Evolutionary conservation across 2,797 vertebrate genomes (phyloP).

Genomic region (Labroides dimidiatus): DNA sequence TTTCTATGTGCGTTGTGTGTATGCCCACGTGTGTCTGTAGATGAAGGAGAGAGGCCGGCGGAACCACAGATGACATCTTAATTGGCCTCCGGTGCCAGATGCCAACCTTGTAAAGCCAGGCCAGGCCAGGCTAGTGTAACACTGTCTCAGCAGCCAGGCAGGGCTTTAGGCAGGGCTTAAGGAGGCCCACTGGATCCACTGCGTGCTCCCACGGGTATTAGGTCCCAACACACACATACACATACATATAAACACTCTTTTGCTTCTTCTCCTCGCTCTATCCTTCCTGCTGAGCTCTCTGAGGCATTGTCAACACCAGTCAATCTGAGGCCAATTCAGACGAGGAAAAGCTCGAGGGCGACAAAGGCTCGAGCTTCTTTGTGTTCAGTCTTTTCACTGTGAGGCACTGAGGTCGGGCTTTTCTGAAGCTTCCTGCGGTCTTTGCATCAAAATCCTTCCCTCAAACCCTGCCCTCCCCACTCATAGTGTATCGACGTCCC

Average conservation of each 20-base stretch:
- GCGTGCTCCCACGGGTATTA: slow-evolving; percentile 79
- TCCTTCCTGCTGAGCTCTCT: slow-evolving; percentile 56
- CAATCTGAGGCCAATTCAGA: slow-evolving; percentile 66
- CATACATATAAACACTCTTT: slow-evolving; percentile 16
- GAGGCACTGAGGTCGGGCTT: slow-evolving; percentile 40
- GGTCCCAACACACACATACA: slow-evolving; percentile 45
- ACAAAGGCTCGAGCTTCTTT: slow-evolving; percentile 59
- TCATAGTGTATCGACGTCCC: slow-evolving; percentile 39
- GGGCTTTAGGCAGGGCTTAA: slow-evolving; percentile 36
- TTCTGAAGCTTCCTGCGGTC: slow-evolving; percentile 37
- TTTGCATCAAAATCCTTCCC: slow-evolving; percentile 23
- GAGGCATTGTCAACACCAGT: slow-evolving; percentile 70
- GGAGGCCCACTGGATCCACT: slow-evolving; percentile 54
- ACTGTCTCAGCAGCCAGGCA: slow-evolving; percentile 51
- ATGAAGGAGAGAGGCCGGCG: slow-evolving; percentile 27
- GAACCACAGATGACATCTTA: slow-evolving; percentile 62
- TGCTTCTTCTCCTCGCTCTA: slow-evolving; percentile 39
- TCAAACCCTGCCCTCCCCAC: slow-evolving; percentile 41
- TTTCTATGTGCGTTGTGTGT: slow-evolving; percentile 11
- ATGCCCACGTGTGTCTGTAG: slow-evolving; percentile 4
- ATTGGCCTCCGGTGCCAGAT: slow-evolving; percentile 58
- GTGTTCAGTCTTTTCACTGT: slow-evolving; percentile 55
- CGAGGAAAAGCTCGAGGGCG: slow-evolving; percentile 47
- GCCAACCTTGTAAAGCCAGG: slow-evolving; percentile 30
- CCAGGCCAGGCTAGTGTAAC: slow-evolving; percentile 30